Evolutionary conservation across 1,140 invertebrate genomes (phyloP), one percentile per base, ranked within the genome.

Genomic region (Diorhabda sublineata): DNA sequence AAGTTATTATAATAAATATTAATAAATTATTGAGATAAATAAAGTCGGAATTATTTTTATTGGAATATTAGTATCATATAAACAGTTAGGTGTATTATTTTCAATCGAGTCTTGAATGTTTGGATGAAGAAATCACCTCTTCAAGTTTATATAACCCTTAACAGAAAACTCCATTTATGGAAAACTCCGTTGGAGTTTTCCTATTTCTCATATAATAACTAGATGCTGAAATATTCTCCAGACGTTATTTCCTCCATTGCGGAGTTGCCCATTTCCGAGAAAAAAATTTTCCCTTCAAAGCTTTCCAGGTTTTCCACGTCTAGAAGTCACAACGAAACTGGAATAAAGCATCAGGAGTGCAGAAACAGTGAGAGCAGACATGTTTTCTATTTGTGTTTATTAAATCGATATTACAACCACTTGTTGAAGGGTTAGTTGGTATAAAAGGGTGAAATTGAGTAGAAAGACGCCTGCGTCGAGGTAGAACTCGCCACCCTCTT

Each of bases 231-330:
- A 52, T 52, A 52, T 52, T 26, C 47, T 52, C 47, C 47, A 52
- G 47, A 52, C 47, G n/a, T 4, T 3, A 52, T n/a, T 52, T 52
- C n/a, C 47, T 52, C 47, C 47, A 26, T 26, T 52, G 47, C 6
- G n/a, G 6, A n/a, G 47, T 6, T 8, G 47, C n/a, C n/a, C 7
- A 60, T 60, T 7, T 7, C 26, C 6, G 4, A 11, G 26, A 60
- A 26, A 60, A 7, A 9, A 7, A 60, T 42, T 26, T 60, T 60
- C 11, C 59, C 59, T 7, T 41, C 11, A 7, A 11, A 9, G 11
- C 59, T 41, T 42, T 42, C 42, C 26, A 60, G 26, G 59, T 60
- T 60, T 60, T 42, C 59, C 59, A 41, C 59, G 42, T 41, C 59
- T 41, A 7, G 42, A 60, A 41, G 47, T 52, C 6, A 52, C 47